Base-by-base conservation (phyloP, 2,113 vertebrate genomes). In the Erythrocercus mccallii region DNA sequence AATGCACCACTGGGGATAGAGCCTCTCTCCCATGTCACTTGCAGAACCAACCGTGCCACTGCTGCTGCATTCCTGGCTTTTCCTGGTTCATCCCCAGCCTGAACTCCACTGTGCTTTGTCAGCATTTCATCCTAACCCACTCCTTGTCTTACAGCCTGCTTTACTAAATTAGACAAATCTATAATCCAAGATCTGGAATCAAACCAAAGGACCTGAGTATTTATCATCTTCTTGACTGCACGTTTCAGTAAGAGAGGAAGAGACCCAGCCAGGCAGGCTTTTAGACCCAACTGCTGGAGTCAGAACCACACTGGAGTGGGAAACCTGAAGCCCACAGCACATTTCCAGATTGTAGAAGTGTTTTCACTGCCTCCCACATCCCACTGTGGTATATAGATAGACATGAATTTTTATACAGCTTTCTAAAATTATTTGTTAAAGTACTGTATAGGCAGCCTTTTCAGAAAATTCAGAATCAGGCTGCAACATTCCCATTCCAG, bases 281-380 rank as follows among this genome's bases (percentile, higher is more conserved):
- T 95, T 51, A 95, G 73, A 71, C 65, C 25, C 60, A 74, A 4
- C 88, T 90, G 47, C 71, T 56, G 56, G 40, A 88, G 68, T 78
- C 80, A 58, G 37, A 92, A 73, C 38, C 84, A 47, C 66, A 88
- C 10, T 1, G 0, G 30, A 66, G 27, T 71, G 47, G 82, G 64
- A 95, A 94, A 95, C 79, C 86, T 83, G 76, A 86, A 94, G 68
- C 68, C 35, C 82, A 58, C 86, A 90, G 68, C 21, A 81, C 62
- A 77, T 56, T 88, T 86, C 54, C 76, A 94, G 74, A 69, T 3
- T 50, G 45, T 7, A 35, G 6, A 92, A 93, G 50, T 24, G 21
- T 86, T 89, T 92, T 66, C 47, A 62, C n/a, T 11, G 35, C 94
- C 86, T 96, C 82, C 70, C 81, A 91, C 81, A 94, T 60, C 66